phyloP scores from a whole-genome alignment of 2,797 vertebrate genomes.

The Protosalanx chinensis region DNA sequence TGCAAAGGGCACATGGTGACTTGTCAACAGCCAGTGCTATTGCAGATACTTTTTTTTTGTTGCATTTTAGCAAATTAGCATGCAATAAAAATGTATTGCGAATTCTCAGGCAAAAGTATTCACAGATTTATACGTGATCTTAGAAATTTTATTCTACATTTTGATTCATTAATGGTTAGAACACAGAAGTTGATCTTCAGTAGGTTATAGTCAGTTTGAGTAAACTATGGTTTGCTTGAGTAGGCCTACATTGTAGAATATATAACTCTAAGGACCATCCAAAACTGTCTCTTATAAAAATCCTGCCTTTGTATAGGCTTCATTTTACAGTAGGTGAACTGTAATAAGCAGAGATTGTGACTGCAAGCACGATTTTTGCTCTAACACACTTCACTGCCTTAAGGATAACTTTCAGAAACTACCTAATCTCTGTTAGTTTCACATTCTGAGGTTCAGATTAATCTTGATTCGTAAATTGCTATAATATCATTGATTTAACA shows the following conservation, averaged over 20 bases:
- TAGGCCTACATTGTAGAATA: neutral
- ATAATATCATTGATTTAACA: neutral
- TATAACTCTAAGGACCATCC: too few relatives aligned
- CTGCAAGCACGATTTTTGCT: neutral
- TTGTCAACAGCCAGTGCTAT: too few relatives aligned
- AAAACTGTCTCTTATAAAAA: slow-evolving; percentile 10
- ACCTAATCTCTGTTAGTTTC: slow-evolving; percentile 18
- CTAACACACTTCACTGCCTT: slow-evolving; percentile 57
- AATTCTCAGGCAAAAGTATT: slow-evolving; percentile 31
- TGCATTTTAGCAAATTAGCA: neutral
- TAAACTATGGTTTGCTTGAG: neutral
- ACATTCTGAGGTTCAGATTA: neutral
- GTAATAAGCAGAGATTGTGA: slow-evolving; percentile 16
- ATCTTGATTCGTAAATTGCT: neutral
- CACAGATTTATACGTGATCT: slow-evolving; percentile 37
- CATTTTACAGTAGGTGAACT: neutral
- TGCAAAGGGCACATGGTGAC: slow-evolving; percentile 29
- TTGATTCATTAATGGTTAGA: slow-evolving; percentile 24
- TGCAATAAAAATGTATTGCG: neutral
- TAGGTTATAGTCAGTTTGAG: slow-evolving; percentile 10
- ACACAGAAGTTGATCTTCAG: slow-evolving; percentile 10
- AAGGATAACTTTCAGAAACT: slow-evolving; percentile 46
- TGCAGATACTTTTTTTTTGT: too few relatives aligned
- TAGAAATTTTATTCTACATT: slow-evolving; percentile 35
- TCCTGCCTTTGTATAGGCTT: slow-evolving; percentile 46